Percentiles rank a stretch among this genome's conserved stretches.
Conservation (phyloP, 2,113 vertebrate genomes). For the Danionella cerebrum region DNA sequence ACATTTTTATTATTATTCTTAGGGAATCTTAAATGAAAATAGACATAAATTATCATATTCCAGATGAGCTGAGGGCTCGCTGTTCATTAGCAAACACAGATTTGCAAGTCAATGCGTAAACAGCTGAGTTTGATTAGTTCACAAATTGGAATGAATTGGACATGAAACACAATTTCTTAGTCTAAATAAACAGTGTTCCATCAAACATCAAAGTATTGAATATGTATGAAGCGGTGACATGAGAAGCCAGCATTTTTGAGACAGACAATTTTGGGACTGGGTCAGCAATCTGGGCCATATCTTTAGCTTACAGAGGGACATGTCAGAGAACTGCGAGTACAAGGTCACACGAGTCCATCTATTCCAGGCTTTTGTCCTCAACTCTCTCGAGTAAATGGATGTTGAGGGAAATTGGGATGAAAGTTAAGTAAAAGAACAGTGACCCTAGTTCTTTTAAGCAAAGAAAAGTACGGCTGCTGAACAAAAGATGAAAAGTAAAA, state of each 20-base stretch:
- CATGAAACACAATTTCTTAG: conserved; percentile 20
- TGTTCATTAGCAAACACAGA: conserved; percentile 18
- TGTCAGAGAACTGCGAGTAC: background rate
- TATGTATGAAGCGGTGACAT: background rate
- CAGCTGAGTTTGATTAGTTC: conserved; percentile 1
- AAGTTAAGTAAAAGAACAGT: background rate
- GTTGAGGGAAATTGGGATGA: background rate
- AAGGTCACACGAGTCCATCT: background rate
- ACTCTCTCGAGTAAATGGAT: background rate
- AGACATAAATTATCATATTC: conserved; percentile 18
- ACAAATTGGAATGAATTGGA: conserved; percentile 20
- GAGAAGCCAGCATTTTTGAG: background rate
- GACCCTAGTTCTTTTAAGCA: background rate
- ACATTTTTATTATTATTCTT: background rate
- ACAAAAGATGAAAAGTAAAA: background rate
- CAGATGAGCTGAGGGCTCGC: conserved; percentile 8
- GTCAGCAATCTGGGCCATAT: background rate
- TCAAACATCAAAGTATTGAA: background rate
- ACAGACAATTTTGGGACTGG: background rate
- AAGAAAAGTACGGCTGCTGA: background rate
- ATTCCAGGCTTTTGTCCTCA: background rate
- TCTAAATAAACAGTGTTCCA: background rate
- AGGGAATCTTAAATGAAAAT: conserved; percentile 18
- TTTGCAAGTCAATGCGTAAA: conserved; percentile 8
- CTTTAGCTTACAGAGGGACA: background rate